Evolutionary conservation across 2,113 vertebrate species (phyloP).

Genomic region (Butorides virescens): DNA sequence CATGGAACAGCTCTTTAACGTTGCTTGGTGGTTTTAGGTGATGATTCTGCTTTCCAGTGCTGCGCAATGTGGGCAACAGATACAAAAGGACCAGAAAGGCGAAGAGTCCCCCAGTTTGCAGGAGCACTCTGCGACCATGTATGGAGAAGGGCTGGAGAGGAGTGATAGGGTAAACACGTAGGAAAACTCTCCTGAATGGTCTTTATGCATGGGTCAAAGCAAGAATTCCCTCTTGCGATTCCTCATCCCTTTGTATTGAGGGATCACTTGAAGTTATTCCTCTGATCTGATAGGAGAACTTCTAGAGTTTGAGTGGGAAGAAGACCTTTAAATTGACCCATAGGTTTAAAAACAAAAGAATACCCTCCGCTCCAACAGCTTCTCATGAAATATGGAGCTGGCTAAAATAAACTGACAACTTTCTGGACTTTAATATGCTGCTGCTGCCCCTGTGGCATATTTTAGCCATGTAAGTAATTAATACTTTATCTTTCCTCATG

Average conservation of each 20-base stretch:
- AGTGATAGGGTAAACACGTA: fast-evolving
- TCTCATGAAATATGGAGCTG: not conserved
- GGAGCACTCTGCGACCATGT: not conserved
- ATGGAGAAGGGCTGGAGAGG: not conserved
- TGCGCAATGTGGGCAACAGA: too few relatives aligned
- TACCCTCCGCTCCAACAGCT: not conserved
- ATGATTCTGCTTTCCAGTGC: not conserved
- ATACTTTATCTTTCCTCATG: not conserved
- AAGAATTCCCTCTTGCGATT: not conserved
- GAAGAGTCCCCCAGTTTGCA: not conserved
- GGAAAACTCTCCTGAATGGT: not conserved
- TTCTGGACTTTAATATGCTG: not conserved
- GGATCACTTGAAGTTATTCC: not conserved
- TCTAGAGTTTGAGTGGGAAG: not conserved
- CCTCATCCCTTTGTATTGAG: not conserved
- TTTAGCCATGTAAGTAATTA: not conserved
- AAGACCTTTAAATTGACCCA: not conserved
- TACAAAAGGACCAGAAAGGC: not conserved
- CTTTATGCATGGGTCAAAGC: not conserved
- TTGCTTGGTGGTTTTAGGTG: not conserved
- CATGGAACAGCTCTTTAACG: not conserved
- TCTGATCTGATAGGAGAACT: not conserved
- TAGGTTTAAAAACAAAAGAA: not conserved
- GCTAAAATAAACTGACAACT: not conserved
- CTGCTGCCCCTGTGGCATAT: not conserved